These are phyloP conservation scores for Oxyscelio sp. DNA, from an alignment of 2,888 invertebrate species.

Conservation along the genomic window DNA sequence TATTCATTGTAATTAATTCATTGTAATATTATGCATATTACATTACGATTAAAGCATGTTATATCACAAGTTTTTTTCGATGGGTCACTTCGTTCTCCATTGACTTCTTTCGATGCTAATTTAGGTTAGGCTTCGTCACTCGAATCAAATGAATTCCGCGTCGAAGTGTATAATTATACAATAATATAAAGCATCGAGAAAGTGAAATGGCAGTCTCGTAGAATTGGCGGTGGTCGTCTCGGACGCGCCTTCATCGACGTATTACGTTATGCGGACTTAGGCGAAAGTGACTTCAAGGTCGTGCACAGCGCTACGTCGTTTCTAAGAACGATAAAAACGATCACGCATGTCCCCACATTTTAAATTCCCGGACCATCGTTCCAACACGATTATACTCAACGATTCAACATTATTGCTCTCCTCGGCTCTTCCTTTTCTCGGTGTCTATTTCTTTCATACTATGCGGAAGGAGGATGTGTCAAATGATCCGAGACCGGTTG, in stretches of 20 bases:
- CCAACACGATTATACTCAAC: slow-evolving; percentile 1
- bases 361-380: slow-evolving; percentile 38
- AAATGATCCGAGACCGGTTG: slow-evolving; percentile 21
- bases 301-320: slow-evolving; percentile 70
- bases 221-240: slow-evolving; percentile 54
- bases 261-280: slow-evolving; percentile 74
- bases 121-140: slow-evolving; percentile 42
- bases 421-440: neutral
- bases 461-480: slow-evolving; percentile 46
- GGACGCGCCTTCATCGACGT: slow-evolving; percentile 69
- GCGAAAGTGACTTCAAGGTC: slow-evolving; percentile 80
- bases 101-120: slow-evolving; percentile 54
- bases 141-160: slow-evolving; percentile 37
- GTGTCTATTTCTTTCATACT: slow-evolving; percentile 27
- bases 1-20: no score
- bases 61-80: slow-evolving; percentile 57
- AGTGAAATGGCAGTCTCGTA: slow-evolving; percentile 68
- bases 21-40: no score
- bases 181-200: slow-evolving; percentile 72
- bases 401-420: neutral
- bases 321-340: slow-evolving; percentile 75
- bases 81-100: slow-evolving; percentile 48
- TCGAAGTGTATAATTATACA: slow-evolving; percentile 65
- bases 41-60: slow-evolving; percentile 34
- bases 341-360: slow-evolving; percentile 55